These are phyloP conservation scores for Thymallus thymallus DNA, from an alignment of 2,113 vertebrate genomes.

Conservation along the genomic window DNA sequence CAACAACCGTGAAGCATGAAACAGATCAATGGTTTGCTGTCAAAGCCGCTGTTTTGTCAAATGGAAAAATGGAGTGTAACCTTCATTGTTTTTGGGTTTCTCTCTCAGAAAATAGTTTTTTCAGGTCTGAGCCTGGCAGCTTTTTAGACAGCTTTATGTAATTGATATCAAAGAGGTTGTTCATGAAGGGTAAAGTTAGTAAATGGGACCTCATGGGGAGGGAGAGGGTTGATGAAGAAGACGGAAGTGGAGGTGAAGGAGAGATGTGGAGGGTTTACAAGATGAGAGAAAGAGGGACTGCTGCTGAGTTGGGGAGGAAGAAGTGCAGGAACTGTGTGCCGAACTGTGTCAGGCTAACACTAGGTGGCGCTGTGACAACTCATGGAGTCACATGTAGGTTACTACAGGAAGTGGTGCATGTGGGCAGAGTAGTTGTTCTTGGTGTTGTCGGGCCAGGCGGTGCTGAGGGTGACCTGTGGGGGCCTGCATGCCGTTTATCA, in stretches of 20 bases:
- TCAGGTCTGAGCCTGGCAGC: neutral
- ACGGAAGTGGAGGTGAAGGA: too few relatives aligned
- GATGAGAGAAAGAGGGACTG: neutral
- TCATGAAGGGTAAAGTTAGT: neutral
- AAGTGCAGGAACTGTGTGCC: too few relatives aligned
- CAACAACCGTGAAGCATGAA: slow-evolving; percentile 31
- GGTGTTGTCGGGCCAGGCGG: slow-evolving; percentile 74
- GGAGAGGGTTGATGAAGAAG: neutral
- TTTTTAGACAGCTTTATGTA: slow-evolving; percentile 24
- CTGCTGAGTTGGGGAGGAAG: too few relatives aligned
- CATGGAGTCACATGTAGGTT: too few relatives aligned
- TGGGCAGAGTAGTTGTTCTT: slow-evolving; percentile 73
- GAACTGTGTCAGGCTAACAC: neutral
- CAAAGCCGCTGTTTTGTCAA: slow-evolving; percentile 43
- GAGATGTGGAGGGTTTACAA: neutral
- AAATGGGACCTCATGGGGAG: neutral
- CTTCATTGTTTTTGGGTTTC: slow-evolving; percentile 29
- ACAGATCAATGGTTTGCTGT: slow-evolving; percentile 55
- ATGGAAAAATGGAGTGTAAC: slow-evolving; percentile 19
- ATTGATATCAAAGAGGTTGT: slow-evolving; percentile 7
- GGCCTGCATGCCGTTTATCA: slow-evolving; percentile 74
- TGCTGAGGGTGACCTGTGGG: slow-evolving; percentile 69
- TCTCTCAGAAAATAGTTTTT: slow-evolving; percentile 22
- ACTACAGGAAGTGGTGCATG: slow-evolving; percentile 73
- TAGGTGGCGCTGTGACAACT: neutral